Conservation (phyloP, 1,140 invertebrate genomes). For the Micrasema minimum region DNA sequence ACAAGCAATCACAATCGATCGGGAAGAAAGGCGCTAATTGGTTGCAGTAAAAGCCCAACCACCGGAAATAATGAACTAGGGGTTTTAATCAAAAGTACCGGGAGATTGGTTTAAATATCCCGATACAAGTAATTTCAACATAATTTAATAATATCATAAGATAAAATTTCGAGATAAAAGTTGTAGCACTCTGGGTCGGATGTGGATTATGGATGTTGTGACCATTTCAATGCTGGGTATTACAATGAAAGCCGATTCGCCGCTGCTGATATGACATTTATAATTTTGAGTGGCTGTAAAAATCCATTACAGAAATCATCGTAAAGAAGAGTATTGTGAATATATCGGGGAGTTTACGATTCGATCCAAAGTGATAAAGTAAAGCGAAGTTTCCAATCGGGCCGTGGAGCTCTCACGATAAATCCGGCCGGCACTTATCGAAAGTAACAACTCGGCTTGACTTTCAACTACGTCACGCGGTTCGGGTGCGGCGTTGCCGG, state of each 20-base stretch:
- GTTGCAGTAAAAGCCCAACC: too few relatives aligned
- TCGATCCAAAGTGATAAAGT: conserved; percentile 12
- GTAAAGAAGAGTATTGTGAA: conserved; percentile 1
- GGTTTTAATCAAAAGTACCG: too few relatives aligned
- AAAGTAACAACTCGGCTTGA: conserved; percentile 37
- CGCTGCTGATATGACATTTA: conserved; percentile 1
- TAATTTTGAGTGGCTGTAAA: conserved; percentile 6
- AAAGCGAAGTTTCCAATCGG: conserved; percentile 26
- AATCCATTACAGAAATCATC: conserved; percentile 23
- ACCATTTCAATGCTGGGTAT: not conserved
- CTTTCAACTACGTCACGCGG: conserved; percentile 37
- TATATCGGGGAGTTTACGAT: not conserved
- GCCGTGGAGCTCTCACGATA: conserved; percentile 36
- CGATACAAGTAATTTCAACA: too few relatives aligned
- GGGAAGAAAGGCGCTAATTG: too few relatives aligned
- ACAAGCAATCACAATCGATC: too few relatives aligned
- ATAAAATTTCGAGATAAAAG: too few relatives aligned
- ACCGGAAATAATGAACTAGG: too few relatives aligned
- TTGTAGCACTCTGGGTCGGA: not conserved
- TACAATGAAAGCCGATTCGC: too few relatives aligned
- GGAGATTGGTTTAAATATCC: too few relatives aligned
- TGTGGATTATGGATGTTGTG: not conserved
- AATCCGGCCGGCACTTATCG: conserved; percentile 41
- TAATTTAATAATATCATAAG: too few relatives aligned
- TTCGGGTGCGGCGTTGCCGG: conserved; percentile 24